phyloP scores from a whole-genome alignment of 2,797 vertebrate genomes.

The Acanthopagrus latus region DNA sequence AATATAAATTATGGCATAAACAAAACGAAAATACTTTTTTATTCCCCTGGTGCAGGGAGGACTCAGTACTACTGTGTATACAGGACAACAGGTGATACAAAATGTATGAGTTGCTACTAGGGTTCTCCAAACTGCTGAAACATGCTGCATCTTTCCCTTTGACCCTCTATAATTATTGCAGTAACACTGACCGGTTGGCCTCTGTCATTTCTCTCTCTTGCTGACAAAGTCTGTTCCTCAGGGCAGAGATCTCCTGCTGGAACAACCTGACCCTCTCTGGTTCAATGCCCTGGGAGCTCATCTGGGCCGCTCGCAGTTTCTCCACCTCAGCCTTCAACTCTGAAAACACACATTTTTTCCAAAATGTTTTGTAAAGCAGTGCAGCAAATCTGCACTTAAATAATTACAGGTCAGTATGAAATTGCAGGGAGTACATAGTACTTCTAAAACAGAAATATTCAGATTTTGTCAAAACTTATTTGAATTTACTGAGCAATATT shows the following conservation, averaged over 20 bases:
- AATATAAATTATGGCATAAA: background rate
- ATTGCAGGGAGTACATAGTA: background rate
- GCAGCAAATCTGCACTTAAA: slow-evolving; percentile 3
- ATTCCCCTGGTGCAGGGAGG: too few species aligned
- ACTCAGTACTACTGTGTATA: too few species aligned
- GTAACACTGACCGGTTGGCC: slow-evolving; percentile 88
- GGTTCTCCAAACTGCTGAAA: background rate
- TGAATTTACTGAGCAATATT: slow-evolving; percentile 23
- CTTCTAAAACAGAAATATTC: background rate
- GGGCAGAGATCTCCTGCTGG: slow-evolving; percentile 89
- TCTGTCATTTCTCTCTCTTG: slow-evolving; percentile 93
- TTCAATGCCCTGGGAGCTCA: slow-evolving; percentile 87
- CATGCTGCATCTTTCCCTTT: background rate
- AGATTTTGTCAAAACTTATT: background rate
- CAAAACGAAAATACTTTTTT: too few species aligned
- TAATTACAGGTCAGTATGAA: background rate
- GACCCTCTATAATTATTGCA: background rate
- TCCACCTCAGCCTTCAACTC: slow-evolving; percentile 97
- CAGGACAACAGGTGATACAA: too few species aligned
- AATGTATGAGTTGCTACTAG: too few species aligned
- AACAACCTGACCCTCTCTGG: slow-evolving; percentile 90
- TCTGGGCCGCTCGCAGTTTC: slow-evolving; percentile 93
- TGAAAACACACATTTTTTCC: slow-evolving; percentile 62
- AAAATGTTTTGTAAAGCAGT: background rate
- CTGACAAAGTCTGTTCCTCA: slow-evolving; percentile 90